These are phyloP conservation scores for Drosophila borborema DNA, from an alignment of 2,888 invertebrate species.

Conservation along the genomic window DNA sequence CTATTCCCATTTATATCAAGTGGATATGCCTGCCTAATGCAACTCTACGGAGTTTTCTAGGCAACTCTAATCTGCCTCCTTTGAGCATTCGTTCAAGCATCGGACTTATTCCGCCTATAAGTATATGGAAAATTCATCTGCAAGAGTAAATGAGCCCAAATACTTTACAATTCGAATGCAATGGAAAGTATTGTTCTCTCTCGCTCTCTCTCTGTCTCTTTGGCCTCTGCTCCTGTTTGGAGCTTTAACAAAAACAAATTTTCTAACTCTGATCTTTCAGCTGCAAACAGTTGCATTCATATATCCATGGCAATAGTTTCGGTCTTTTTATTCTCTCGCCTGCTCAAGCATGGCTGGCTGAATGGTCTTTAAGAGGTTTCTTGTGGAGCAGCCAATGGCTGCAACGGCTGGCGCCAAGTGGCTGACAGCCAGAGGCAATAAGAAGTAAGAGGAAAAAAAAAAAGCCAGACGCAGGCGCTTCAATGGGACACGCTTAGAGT, in stretches of 20 bases:
- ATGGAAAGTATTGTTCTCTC: background rate
- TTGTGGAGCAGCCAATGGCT: slow-evolving; percentile 33
- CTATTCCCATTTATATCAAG: too few relatives aligned
- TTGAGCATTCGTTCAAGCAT: too few relatives aligned
- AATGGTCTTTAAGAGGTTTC: slow-evolving; percentile 36
- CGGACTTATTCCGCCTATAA: too few relatives aligned
- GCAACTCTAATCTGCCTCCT: too few relatives aligned
- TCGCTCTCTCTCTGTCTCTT: background rate
- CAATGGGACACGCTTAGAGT: slow-evolving; percentile 73
- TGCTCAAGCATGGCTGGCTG: slow-evolving; percentile 15
- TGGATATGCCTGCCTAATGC: too few relatives aligned
- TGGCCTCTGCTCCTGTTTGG: background rate
- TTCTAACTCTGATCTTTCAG: background rate
- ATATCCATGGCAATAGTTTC: background rate
- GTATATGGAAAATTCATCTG: background rate
- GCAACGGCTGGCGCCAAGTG: slow-evolving; percentile 61
- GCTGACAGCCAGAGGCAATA: slow-evolving; percentile 32
- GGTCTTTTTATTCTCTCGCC: slow-evolving; percentile 2
- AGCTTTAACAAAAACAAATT: background rate
- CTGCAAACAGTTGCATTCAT: slow-evolving; percentile 17
- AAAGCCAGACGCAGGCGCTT: slow-evolving; percentile 49
- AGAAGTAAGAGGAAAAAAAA: slow-evolving; percentile 10
- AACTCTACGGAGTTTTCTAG: too few relatives aligned
- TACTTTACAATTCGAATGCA: background rate
- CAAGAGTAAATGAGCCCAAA: background rate